phyloP scores from a whole-genome alignment of 2,797 vertebrate genomes.

The Hylomyscus alleni region DNA sequence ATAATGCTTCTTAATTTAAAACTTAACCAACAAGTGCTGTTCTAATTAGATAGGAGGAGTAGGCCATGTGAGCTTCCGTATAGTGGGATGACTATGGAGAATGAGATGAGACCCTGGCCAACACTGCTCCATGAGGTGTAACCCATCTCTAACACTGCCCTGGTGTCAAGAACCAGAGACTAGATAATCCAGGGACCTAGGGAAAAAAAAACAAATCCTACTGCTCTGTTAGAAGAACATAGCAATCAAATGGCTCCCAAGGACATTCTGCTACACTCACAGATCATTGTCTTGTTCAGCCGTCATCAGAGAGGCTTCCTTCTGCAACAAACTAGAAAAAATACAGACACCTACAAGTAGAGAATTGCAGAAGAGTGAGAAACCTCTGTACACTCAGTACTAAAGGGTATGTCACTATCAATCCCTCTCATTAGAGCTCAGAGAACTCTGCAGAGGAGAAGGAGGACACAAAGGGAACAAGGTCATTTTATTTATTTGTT shows the following conservation, averaged over 20 bases:
- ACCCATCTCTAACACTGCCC: background rate
- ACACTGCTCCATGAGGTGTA: background rate
- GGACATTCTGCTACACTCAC: background rate
- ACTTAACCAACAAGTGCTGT: background rate
- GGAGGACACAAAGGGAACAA: background rate
- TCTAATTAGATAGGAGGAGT: background rate
- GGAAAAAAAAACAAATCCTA: background rate
- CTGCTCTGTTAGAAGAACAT: background rate
- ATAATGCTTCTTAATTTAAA: constrained; percentile 33
- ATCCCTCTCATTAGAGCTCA: background rate
- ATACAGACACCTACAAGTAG: background rate
- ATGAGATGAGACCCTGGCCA: background rate
- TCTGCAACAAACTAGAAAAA: background rate
- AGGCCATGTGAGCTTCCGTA: background rate
- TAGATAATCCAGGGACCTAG: background rate
- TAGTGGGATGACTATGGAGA: background rate
- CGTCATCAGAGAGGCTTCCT: background rate
- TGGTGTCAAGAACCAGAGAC: background rate
- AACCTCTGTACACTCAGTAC: background rate
- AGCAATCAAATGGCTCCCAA: background rate
- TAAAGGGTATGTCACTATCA: background rate
- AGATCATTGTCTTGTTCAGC: background rate
- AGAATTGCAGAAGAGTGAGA: background rate
- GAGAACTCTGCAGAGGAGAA: background rate
- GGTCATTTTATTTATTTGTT: too few species aligned